Conservation (phyloP, 30 jellyfish, hydroid and myxozoan species). For the Chironex yamaguchii region DNA sequence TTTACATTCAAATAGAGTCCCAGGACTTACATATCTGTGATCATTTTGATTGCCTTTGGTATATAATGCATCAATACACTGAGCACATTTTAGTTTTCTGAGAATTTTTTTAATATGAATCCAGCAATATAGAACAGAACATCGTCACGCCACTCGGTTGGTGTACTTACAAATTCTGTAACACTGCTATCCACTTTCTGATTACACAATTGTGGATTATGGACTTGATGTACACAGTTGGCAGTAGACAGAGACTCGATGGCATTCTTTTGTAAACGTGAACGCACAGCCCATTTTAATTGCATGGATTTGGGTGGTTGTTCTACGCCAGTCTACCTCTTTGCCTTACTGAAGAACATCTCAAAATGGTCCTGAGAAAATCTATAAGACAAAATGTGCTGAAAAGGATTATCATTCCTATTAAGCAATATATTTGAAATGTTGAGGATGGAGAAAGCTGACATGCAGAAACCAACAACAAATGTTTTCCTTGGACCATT, state of each 20-base stretch:
- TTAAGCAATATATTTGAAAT: no score
- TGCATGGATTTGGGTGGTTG: conserved; percentile 53
- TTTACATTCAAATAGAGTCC: conserved; percentile 14
- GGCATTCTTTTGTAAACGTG: conserved; percentile 31
- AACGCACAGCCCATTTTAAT: conserved; percentile 28
- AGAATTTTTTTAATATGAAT: neutral
- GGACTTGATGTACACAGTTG: no score
- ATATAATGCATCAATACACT: conserved; percentile 20
- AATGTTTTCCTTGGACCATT: no score
- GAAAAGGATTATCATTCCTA: conserved; percentile 18
- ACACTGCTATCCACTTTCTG: conserved; percentile 36
- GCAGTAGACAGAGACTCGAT: conserved; percentile 38
- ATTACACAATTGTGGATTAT: no score
- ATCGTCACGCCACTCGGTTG: conserved; percentile 28
- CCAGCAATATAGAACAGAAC: conserved; percentile 31
- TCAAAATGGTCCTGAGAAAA: conserved; percentile 62
- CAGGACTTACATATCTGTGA: no score
- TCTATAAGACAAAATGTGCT: conserved; percentile 16
- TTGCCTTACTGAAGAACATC: conserved; percentile 53
- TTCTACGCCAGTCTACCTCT: conserved; percentile 64
- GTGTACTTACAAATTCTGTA: conserved; percentile 2
- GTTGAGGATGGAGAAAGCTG: no score
- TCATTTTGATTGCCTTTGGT: no score
- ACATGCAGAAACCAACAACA: no score
- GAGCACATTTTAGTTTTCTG: conserved; percentile 23